Evolutionary conservation across 2,113 vertebrate genomes (phyloP).

Genomic region (Gila orcuttii): DNA sequence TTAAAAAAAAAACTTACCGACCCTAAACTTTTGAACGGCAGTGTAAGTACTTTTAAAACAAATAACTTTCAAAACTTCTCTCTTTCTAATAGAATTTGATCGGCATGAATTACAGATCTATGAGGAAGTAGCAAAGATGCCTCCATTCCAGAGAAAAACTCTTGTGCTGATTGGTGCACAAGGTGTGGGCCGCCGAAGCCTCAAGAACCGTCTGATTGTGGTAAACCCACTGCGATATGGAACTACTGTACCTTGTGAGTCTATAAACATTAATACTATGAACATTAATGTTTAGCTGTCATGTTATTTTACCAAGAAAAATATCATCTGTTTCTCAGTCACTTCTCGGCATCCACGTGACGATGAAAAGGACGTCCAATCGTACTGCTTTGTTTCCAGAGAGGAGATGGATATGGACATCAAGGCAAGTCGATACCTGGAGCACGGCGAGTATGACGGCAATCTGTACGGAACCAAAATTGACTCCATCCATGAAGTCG

Average conservation of each 20-base stretch:
- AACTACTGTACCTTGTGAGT: constrained; percentile 98
- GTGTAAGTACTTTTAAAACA: not conserved
- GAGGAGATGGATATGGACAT: constrained; percentile 92
- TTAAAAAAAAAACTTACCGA: not conserved
- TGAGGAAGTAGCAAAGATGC: constrained; percentile 97
- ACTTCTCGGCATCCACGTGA: constrained; percentile 92
- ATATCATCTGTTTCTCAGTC: constrained; percentile 71
- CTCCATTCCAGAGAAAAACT: constrained; percentile 97
- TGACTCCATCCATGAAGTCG: constrained; percentile 95
- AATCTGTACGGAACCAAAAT: constrained; percentile 99
- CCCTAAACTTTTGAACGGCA: not conserved
- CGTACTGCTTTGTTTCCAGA: constrained; percentile 91
- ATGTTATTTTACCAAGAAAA: not conserved
- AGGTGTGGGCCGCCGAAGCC: constrained; percentile 93
- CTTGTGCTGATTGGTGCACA: constrained; percentile 96
- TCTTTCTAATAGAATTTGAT: constrained; percentile 87
- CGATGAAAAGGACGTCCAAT: constrained; percentile 93
- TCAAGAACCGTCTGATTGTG: constrained; percentile 96
- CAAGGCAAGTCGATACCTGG: constrained; percentile 91
- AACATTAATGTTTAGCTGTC: not conserved
- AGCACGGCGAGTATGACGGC: constrained; percentile 96
- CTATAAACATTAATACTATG: not conserved
- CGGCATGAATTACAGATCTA: constrained; percentile 98
- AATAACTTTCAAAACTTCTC: not conserved
- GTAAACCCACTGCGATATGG: constrained; percentile 90